phyloP scores from a whole-genome alignment of 2,888 invertebrate genomes.

The Dichetophora obliterata region DNA sequence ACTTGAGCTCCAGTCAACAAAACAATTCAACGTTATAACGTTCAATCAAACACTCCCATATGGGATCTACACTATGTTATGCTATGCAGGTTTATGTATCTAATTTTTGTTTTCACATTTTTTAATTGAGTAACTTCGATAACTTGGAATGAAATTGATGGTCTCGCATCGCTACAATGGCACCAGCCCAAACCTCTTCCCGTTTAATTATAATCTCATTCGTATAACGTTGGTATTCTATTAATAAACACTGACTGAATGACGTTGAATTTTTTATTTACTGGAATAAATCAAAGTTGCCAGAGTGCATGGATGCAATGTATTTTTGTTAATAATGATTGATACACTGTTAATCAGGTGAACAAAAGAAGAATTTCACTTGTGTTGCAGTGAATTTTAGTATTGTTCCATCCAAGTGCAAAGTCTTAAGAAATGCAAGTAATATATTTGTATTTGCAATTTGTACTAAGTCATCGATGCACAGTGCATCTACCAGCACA shows the following conservation, averaged over 20 bases:
- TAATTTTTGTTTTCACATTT: neutral
- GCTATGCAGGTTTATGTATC: neutral
- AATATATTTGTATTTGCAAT: too few relatives aligned
- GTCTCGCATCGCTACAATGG: neutral
- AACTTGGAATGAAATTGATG: slow-evolving; percentile 5
- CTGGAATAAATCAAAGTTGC: too few relatives aligned
- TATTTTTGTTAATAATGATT: too few relatives aligned
- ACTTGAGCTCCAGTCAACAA: neutral
- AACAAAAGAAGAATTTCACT: too few relatives aligned
- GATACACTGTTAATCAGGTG: too few relatives aligned
- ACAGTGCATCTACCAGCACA: too few relatives aligned
- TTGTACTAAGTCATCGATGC: too few relatives aligned
- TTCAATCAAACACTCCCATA: slow-evolving; percentile 17
- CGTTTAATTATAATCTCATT: neutral
- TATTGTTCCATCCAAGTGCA: too few relatives aligned
- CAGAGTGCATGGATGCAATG: too few relatives aligned
- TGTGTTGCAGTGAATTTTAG: too few relatives aligned
- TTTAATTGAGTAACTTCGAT: neutral
- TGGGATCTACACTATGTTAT: neutral
- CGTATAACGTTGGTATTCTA: too few relatives aligned
- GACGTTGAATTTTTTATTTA: slow-evolving; percentile 6
- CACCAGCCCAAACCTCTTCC: neutral
- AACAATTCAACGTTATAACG: neutral
- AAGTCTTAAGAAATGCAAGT: too few relatives aligned
- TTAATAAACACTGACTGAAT: neutral